Base-by-base conservation (phyloP, 2,888 invertebrate species). In the Brenthis ino region DNA sequence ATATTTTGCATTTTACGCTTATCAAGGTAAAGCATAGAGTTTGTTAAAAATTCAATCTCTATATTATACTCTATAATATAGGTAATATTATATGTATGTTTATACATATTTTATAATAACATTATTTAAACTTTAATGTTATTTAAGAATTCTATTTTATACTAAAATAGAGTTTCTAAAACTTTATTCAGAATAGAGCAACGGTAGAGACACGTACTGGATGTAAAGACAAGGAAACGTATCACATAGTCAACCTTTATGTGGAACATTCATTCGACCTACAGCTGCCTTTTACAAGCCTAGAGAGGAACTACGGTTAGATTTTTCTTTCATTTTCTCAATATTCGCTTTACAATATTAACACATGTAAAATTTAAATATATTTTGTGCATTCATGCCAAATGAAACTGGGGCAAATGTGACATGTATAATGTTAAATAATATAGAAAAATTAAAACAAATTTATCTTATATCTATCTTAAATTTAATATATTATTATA, bases 181-280 rank as follows among this genome's bases (percentile, higher is more conserved):
- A 43, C 53, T 24, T 63, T 63, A 63, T 63, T 53, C 53, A 61
- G 50, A 50, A 14, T 53, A 51, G 71, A 72, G 73, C 73, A 73
- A 76, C 73, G 76, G 74, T 75, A 76, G 77, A 74, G 72, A 79
- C 48, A 80, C 81, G 83, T 84, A 85, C 83, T 75, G 75, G 75
- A 74, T 80, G 84, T 85, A 85, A 85, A 87, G 86, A 86, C 85
- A 86, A 85, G 81, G 79, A 85, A 85, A 84, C 81, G 82, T 82
- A 86, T 85, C 83, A 79, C 80, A 70, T 37, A 80, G 79, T 75
- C 83, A 83, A 85, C 86, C 85, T 87, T 85, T 87, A 85, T 83
- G 80, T 80, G 82, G 83, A 81, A 84, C 85, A 85, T 86, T 86
- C 85, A 85, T 83, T 81, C 85, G 79, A 82, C 83, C 85, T 82